phyloP scores from a whole-genome alignment of 1,140 invertebrate species.

The Caenorhabditis brenneri region DNA sequence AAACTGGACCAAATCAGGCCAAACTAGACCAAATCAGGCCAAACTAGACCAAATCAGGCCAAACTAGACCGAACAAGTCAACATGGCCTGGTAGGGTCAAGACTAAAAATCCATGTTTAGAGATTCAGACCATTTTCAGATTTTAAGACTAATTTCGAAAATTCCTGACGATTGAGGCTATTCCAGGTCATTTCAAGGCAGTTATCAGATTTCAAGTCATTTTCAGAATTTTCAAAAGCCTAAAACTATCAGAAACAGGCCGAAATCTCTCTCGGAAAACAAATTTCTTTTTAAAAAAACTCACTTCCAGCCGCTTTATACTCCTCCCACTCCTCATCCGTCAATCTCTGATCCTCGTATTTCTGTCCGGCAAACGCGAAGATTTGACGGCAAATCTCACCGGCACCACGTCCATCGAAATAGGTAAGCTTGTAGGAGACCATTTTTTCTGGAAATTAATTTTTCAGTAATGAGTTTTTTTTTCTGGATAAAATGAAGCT shows the following conservation, averaged over 20 bases:
- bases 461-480: background rate
- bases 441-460: constrained; percentile 8
- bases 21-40: no score
- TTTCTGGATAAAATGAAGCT: background rate
- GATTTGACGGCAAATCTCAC: constrained; percentile 42
- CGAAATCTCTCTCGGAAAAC: no score
- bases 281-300: background rate
- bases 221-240: background rate
- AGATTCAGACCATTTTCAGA: no score
- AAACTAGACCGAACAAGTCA: no score
- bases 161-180: no score
- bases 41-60: no score
- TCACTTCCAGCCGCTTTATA: constrained; percentile 29
- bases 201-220: background rate
- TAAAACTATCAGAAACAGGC: no score
- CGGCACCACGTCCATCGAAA: constrained; percentile 48
- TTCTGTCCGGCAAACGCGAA: constrained; percentile 19
- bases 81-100: no score
- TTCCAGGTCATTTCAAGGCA: no score
- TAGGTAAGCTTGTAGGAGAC: constrained; percentile 51
- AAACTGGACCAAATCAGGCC: no score
- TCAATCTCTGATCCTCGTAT: constrained; percentile 45
- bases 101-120: no score
- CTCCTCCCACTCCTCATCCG: constrained; percentile 23
- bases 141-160: no score